Evolutionary conservation across 2,888 invertebrate genomes (phyloP).

Genomic region (Choreutis nemorana): DNA sequence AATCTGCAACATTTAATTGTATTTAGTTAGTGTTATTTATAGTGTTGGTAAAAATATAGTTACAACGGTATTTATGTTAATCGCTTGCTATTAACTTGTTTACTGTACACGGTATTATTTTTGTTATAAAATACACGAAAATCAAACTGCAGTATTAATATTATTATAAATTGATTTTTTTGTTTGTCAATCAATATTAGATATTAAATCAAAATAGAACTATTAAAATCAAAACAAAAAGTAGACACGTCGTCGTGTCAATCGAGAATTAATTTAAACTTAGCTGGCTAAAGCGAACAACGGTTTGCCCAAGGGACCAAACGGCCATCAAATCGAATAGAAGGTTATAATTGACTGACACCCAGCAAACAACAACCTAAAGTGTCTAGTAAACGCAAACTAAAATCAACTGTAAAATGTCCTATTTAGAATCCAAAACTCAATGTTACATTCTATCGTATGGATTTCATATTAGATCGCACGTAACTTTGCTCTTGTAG

Average conservation of each 20-base stretch:
- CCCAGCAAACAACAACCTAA: conserved; percentile 41
- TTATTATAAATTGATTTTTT: background rate
- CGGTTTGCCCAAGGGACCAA: conserved; percentile 42
- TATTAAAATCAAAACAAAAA: no score
- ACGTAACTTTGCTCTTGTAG: conserved; percentile 23
- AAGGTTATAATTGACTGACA: conserved; percentile 53
- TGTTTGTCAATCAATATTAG: background rate
- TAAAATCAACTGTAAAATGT: conserved; percentile 30
- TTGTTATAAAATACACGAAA: background rate
- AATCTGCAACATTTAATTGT: no score
- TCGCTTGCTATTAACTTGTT: background rate
- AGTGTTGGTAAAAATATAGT: no score
- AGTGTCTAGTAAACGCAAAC: conserved; percentile 23
- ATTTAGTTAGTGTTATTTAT: no score
- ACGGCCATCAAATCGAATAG: conserved; percentile 58
- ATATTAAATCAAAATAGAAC: no score
- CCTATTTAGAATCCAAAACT: conserved; percentile 13
- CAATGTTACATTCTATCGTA: conserved; percentile 9
- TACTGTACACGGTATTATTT: background rate
- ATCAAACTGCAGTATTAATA: background rate
- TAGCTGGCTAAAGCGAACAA: conserved; percentile 51
- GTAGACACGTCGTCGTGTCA: conserved; percentile 34
- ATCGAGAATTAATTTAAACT: conserved; percentile 62
- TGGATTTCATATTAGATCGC: conserved; percentile 22
- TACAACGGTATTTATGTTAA: no score